phyloP scores from a whole-genome alignment of 2,113 vertebrate genomes.

The Phycodurus eques region DNA sequence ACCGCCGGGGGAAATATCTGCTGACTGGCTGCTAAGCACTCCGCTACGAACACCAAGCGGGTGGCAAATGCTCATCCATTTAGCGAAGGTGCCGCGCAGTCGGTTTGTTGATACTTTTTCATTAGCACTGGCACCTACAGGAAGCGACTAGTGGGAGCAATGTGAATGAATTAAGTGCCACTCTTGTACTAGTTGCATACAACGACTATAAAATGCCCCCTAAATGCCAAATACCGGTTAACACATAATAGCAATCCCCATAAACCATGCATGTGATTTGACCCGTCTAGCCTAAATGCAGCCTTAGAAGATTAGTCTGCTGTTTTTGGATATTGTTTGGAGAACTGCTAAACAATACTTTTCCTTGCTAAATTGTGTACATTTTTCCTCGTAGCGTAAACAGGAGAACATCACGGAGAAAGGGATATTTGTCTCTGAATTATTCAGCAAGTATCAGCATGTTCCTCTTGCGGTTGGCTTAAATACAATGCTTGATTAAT shows the following conservation, averaged over 20 bases:
- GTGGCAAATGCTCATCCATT: constrained; percentile 3
- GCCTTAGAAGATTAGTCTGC: background rate
- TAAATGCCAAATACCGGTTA: background rate
- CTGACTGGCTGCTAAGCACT: constrained; percentile 2
- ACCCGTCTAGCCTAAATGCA: background rate
- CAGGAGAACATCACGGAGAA: background rate
- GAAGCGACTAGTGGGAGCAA: background rate
- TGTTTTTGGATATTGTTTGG: background rate
- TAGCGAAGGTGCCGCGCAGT: background rate
- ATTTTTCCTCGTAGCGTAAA: background rate
- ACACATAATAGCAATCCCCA: background rate
- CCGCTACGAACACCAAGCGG: background rate
- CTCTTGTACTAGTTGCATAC: background rate
- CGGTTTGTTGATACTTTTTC: constrained; percentile 5
- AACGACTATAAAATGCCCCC: background rate
- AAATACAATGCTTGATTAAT: background rate
- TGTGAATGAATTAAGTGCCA: background rate
- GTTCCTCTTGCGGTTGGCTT: background rate
- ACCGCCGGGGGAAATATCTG: background rate
- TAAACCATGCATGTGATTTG: background rate
- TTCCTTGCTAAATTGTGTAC: background rate
- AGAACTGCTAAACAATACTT: background rate
- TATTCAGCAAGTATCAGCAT: constrained; percentile 8
- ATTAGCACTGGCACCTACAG: background rate
- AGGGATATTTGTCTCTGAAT: constrained; percentile 3